Evolutionary conservation across 2,113 vertebrate genomes (phyloP), one percentile per base, ranked within the genome.

Genomic region (Opisthocomus hoazin): DNA sequence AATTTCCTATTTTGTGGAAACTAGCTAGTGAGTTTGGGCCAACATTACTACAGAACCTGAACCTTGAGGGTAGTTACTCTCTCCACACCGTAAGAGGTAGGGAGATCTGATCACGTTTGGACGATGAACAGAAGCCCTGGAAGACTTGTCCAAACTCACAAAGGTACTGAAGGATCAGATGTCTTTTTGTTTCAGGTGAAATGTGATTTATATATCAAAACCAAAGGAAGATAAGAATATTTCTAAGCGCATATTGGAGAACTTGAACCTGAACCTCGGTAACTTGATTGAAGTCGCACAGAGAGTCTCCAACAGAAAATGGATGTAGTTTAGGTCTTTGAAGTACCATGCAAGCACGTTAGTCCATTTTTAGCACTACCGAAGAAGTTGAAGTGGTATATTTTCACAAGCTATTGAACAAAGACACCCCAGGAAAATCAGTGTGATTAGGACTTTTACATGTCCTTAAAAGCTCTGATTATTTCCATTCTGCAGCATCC

Each of bases 61-160:
- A 73, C 48, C 14, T 16, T 54, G 29, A 46, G 12, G 8, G 27
- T 32, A 77, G 27, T 54, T 73, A 46, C 16, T 69, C 36, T 73
- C 15, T 12, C 9, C 34, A 14, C 14, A 41, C 36, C 0, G 0
- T 32, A 63, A 18, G 18, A 82, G 7, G 24, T 3, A 39, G 43
- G 3, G 9, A 88, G 46, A 54, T 74, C 50, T 34, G 45, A 36
- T 50, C 45, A 27, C 51, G 34, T 58, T 32, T 27, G 60, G 26
- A 60, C 26, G 36, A 84, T 23, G 37, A 77, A 30, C 10, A 58
- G 32, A 92, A 90, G 58, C 14, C 17, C 24, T 73, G 53, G 15
- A 32, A 68, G 17, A 65, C 21, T n/a, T 74, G 30, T 24, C 14
- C 15, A 84, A 84, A 87, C 20, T 84, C 54, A 46, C 8, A 36